Evolutionary conservation across 2,888 invertebrate genomes (phyloP), one percentile per base, ranked within the genome.

Genomic region (Eueremaeus valkanovi): DNA sequence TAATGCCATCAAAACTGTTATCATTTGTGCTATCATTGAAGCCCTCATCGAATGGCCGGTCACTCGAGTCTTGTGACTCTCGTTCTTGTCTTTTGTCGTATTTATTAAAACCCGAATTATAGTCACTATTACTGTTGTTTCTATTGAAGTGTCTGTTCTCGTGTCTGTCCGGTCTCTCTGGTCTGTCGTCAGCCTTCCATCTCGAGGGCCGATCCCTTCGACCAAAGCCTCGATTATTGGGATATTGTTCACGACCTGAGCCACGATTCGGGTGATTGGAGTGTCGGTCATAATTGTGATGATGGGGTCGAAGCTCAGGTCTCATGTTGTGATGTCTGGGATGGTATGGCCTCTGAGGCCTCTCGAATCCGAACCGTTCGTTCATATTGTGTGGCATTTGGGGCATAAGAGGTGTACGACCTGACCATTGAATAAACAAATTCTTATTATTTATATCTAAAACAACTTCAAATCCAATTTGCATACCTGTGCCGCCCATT

Each of bases 301-400:
- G 33, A 66, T 66, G 29, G 40, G 40, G 45, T 45, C 45, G 6
- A 3, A 58, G 3, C 6, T 58, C 29, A 9, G 58, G 58, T 16
- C 58, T 58, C 29, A 58, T 58, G 58, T 58, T 61, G n/a, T 61
- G 61, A 66, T 66, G 66, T 36, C 66, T 66, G 29, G 66, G 66
- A 66, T 66, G 66, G n/a, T 36, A 66, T 33, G 33, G 66, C 36
- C 66, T 27, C 21, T 66, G 66, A 36, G 33, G 66, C 36, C 66
- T 66, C 21, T 66, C 66, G n/a, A 36, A 66, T 21, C 36, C n/a
- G 36, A 66, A 66, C 31, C 66, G 1, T 36, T 66, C 66, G 33
- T 66, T 66, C 66, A 66, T 66, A 66, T 36, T 33, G 27, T 58
- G 66, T n/a, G 66, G 66, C 21, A 66, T 66, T 66, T 31, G 66